phyloP scores from a whole-genome alignment of 2,888 invertebrate species.

The Loripinus fragilis region DNA sequence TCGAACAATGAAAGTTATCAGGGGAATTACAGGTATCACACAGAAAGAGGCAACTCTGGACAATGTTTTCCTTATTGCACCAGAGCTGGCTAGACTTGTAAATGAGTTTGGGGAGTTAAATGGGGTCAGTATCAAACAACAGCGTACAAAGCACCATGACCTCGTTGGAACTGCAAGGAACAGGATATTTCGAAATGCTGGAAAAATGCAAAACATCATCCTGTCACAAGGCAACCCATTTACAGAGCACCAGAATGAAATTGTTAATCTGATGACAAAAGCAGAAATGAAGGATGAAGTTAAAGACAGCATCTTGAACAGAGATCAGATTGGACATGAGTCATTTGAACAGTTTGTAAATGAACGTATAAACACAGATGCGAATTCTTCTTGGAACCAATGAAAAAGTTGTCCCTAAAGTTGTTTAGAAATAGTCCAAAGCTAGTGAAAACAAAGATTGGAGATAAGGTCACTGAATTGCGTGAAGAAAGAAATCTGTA shows the following conservation, averaged over 20 bases:
- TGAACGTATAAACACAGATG: background rate
- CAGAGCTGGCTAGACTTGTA: slow-evolving; percentile 3
- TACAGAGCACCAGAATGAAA: background rate
- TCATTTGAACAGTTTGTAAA: slow-evolving; percentile 7
- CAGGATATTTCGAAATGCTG: slow-evolving; percentile 2
- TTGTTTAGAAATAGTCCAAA: slow-evolving; percentile 3
- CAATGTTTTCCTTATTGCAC: slow-evolving; percentile 13
- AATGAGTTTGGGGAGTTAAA: background rate
- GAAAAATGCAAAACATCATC: slow-evolving; percentile 1
- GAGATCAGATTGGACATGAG: slow-evolving; percentile 18
- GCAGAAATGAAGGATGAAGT: slow-evolving; percentile 2
- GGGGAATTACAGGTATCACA: background rate
- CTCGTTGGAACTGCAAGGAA: background rate
- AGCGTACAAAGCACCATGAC: slow-evolving; percentile 10
- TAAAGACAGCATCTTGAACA: background rate
- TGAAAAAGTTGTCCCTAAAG: slow-evolving; percentile 11
- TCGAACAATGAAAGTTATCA: slow-evolving; percentile 8
- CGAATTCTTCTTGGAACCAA: background rate
- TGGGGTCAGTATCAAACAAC: background rate
- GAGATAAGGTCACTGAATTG: slow-evolving; percentile 3
- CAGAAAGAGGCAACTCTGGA: background rate
- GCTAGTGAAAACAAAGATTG: slow-evolving; percentile 8
- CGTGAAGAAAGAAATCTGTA: slow-evolving; percentile 15
- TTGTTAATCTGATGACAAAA: background rate
- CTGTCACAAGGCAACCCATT: slow-evolving; percentile 10